A percentile compares a stretch with the other conserved stretches of the same genome.
phyloP scores from a whole-genome alignment of 1,140 invertebrate genomes.

The Phymorhynchus buccinoides region DNA sequence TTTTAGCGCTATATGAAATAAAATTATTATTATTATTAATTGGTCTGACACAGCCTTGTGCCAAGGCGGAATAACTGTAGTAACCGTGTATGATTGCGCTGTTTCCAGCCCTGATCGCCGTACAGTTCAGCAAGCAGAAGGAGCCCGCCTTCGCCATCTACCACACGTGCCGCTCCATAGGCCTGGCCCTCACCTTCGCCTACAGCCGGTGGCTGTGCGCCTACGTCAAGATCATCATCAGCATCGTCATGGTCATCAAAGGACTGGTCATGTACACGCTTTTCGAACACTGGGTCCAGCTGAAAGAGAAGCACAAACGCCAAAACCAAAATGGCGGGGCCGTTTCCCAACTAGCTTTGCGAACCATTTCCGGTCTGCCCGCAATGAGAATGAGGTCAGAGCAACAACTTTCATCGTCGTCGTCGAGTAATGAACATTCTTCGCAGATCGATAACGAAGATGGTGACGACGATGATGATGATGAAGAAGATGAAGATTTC shows the following conservation, averaged over 20 bases:
- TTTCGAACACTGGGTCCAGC: constrained; percentile 44
- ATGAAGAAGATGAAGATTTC: not conserved
- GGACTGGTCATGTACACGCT: constrained; percentile 57
- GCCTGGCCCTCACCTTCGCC: constrained; percentile 56
- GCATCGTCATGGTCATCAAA: constrained; percentile 50
- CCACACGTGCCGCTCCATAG: constrained; percentile 57
- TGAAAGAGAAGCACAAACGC: not conserved
- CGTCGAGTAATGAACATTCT: not conserved
- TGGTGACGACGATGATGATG: no score
- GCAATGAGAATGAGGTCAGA: not conserved
- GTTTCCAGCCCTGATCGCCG: constrained; percentile 58
- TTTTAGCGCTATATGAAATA: no score
- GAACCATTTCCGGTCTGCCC: no score
- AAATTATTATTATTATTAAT: no score
- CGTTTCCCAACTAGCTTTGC: not conserved
- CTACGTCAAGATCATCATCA: constrained; percentile 58
- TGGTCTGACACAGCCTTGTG: no score
- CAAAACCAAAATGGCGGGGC: not conserved
- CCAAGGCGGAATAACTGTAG: no score
- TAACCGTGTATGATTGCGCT: no score
- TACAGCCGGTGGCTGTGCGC: constrained; percentile 61
- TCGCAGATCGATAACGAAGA: not conserved
- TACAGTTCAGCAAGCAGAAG: constrained; percentile 54
- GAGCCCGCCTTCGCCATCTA: constrained; percentile 64
- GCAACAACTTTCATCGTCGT: not conserved